Percentiles rank a stretch among this genome's conserved stretches.
phyloP scores from a whole-genome alignment of 2,113 vertebrate genomes.

The Hipposideros armiger region DNA sequence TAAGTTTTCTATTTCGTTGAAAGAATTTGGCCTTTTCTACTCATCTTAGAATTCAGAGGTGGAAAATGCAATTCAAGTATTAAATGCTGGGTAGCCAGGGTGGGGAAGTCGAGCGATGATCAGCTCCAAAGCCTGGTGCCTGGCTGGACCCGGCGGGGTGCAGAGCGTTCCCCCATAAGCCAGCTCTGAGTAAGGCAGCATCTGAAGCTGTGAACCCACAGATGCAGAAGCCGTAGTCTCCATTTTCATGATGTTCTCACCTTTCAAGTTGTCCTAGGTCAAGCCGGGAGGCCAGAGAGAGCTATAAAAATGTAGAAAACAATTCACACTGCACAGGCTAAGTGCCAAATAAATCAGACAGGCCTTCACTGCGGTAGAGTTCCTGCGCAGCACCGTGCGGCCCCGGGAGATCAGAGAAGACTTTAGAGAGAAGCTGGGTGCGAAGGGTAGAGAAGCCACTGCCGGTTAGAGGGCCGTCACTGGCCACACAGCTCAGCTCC shows the following conservation, averaged over 20 bases:
- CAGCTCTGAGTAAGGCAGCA: background rate
- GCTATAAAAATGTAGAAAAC: slow-evolving; percentile 40
- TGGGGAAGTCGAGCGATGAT: background rate
- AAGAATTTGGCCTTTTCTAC: background rate
- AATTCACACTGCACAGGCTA: background rate
- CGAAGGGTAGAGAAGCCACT: background rate
- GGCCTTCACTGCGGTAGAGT: background rate
- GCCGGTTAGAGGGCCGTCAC: background rate
- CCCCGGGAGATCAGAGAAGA: background rate
- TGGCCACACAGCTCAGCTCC: background rate
- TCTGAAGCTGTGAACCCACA: background rate
- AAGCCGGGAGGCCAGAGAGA: slow-evolving; percentile 36
- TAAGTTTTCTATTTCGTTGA: slow-evolving; percentile 5
- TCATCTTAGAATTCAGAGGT: slow-evolving; percentile 9
- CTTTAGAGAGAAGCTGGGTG: background rate
- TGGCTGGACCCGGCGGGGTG: too few relatives aligned
- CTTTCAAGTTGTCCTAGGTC: background rate
- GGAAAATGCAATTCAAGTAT: background rate
- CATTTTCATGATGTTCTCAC: background rate
- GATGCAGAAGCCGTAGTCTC: background rate
- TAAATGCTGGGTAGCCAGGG: background rate
- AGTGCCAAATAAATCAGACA: slow-evolving; percentile 44
- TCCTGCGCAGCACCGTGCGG: background rate
- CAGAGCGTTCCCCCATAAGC: background rate
- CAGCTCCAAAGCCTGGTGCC: background rate